Evolutionary conservation across 2,113 vertebrate genomes (phyloP).

Genomic region (Brachyhypopomus gauderio): DNA sequence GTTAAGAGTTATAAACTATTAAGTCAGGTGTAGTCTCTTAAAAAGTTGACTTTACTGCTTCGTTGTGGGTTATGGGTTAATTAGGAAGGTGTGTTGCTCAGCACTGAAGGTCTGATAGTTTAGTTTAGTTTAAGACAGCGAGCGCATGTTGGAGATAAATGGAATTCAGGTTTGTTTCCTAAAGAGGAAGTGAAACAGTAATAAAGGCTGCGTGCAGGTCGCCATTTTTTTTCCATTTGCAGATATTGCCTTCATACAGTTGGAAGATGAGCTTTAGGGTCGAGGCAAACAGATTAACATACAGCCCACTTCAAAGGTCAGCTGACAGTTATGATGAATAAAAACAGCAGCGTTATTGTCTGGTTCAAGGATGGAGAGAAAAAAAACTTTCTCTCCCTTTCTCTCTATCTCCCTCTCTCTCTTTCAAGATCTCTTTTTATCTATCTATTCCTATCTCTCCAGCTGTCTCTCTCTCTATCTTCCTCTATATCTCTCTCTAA

Average conservation of each 20-base stretch:
- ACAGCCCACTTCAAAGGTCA: conserved; percentile 10
- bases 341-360: neutral
- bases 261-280: neutral
- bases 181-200: neutral
- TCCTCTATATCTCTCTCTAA: too few species aligned
- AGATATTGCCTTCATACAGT: neutral
- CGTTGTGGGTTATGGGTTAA: neutral
- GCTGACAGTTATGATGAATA: neutral
- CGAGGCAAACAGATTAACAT: neutral
- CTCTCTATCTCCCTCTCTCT: neutral
- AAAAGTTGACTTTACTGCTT: neutral
- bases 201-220: neutral
- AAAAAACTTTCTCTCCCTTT: neutral
- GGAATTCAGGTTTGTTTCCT: neutral
- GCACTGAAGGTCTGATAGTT: neutral
- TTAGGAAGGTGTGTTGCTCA: neutral
- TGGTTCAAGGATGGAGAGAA: neutral
- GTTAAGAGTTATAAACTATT: neutral
- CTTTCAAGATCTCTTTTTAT: neutral
- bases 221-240: neutral
- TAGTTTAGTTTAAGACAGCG: neutral
- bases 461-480: too few species aligned
- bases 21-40: neutral
- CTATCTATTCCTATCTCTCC: too few species aligned
- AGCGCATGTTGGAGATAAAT: neutral